phyloP scores from a whole-genome alignment of 2,113 vertebrate genomes.

The Austrofundulus limnaeus region DNA sequence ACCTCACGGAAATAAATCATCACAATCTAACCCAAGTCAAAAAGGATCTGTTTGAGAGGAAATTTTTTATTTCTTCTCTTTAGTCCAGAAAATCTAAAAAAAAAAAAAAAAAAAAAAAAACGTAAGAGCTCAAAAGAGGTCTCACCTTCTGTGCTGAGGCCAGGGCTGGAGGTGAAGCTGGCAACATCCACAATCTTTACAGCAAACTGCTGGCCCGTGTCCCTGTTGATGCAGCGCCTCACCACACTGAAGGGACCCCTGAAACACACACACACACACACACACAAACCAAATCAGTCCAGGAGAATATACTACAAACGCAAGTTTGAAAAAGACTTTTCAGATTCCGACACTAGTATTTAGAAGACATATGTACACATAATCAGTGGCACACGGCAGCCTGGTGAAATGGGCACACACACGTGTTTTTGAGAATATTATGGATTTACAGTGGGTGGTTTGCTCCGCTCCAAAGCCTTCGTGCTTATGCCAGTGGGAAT shows the following conservation, averaged over 20 bases:
- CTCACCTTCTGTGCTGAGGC: conserved; percentile 98
- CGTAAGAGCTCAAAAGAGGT: no score
- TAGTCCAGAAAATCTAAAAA: no score
- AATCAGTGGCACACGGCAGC: no score
- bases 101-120: no score
- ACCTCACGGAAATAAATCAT: no score
- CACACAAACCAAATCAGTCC: neutral
- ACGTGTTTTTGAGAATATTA: conserved; percentile 19
- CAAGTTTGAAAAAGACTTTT: no score
- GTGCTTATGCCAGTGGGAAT: conserved; percentile 54
- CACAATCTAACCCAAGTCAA: no score
- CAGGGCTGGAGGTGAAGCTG: conserved; percentile 99
- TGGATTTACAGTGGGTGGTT: conserved; percentile 48
- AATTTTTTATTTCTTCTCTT: no score
- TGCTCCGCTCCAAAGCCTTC: conserved; percentile 19
- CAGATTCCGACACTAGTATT: no score
- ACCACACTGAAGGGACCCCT: conserved; percentile 99
- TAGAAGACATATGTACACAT: no score
- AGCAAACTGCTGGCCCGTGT: conserved; percentile 97
- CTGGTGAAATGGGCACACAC: neutral
- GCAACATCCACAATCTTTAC: conserved; percentile 99
- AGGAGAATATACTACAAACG: no score
- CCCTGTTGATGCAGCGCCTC: conserved; percentile 97
- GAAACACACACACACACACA: conserved; percentile 52
- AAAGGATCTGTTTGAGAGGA: no score